Percentiles rank a stretch among this genome's conserved stretches.
These are phyloP conservation scores for Poliocrania exsul DNA, from an alignment of 2,797 vertebrate genomes.

Conservation along the genomic window DNA sequence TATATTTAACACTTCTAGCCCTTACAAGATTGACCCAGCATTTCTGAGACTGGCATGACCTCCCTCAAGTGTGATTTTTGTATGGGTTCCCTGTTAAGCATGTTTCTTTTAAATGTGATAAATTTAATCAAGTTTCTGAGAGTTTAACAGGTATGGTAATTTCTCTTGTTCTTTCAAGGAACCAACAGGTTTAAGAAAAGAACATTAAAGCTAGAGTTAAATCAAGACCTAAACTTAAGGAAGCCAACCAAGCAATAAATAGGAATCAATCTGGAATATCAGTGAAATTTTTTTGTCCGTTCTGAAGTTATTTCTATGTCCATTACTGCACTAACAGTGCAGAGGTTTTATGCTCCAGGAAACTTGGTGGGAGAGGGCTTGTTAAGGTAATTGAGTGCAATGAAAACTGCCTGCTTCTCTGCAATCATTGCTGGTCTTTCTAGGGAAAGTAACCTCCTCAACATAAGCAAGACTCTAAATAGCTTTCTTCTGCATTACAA, in stretches of 20 bases:
- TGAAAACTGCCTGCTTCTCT: background rate
- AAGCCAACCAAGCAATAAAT: background rate
- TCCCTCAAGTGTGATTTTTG: background rate
- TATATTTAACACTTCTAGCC: constrained; percentile 28
- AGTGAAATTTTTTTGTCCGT: background rate
- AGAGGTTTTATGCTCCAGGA: background rate
- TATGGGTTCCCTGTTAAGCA: background rate
- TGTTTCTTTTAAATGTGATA: background rate
- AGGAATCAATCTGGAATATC: background rate
- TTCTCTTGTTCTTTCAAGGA: background rate
- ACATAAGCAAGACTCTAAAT: background rate
- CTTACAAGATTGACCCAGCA: constrained; percentile 1
- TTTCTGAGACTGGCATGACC: constrained; percentile 33
- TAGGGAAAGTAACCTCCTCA: background rate
- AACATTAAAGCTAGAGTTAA: background rate
- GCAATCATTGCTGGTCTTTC: background rate
- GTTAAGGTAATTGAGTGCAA: background rate
- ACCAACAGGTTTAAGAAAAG: background rate
- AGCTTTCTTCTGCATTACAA: background rate
- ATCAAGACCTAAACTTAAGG: background rate
- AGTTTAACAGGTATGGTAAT: background rate
- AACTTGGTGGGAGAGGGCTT: background rate
- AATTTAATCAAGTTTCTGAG: background rate
- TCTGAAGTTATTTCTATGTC: background rate
- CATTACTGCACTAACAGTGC: background rate